A percentile compares a stretch with the other conserved stretches of the same genome.
These are phyloP conservation scores for Helicoverpa armigera DNA, from an alignment of 1,140 invertebrate species.

Conservation along the genomic window DNA sequence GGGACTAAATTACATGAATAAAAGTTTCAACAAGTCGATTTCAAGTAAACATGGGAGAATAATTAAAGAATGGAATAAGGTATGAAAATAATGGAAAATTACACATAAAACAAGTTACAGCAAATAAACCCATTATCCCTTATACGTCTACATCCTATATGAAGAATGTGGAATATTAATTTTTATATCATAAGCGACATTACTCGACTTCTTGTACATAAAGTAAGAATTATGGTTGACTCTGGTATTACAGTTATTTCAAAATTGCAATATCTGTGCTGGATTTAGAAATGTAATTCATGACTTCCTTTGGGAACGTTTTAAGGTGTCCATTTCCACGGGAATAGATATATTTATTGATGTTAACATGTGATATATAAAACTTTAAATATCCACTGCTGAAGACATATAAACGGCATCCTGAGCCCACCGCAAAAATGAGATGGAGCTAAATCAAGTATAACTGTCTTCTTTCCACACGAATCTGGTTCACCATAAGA, in stretches of 20 bases:
- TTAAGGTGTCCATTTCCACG: neutral
- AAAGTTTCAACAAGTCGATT: too few relatives aligned
- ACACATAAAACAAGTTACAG: neutral
- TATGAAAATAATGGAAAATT: neutral
- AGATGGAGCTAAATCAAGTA: too few relatives aligned
- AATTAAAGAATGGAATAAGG: too few relatives aligned
- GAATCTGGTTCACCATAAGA: too few relatives aligned
- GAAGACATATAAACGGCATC: neutral
- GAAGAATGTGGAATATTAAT: constrained; percentile 25
- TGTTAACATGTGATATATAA: neutral
- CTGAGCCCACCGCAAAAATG: too few relatives aligned
- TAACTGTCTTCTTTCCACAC: too few relatives aligned
- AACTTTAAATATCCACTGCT: neutral
- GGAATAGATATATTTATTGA: neutral
- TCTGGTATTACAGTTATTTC: constrained; percentile 27
- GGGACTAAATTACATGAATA: too few relatives aligned
- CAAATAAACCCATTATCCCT: constrained; percentile 41
- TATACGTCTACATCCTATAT: neutral
- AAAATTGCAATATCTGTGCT: constrained; percentile 20
- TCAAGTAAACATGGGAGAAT: too few relatives aligned
- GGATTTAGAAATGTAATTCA: constrained; percentile 11
- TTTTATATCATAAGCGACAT: constrained; percentile 10
- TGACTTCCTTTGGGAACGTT: constrained; percentile 30
- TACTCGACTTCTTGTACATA: neutral
- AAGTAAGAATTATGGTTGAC: neutral